phyloP scores from a whole-genome alignment of 1,140 invertebrate genomes.

The Drosophila insularis region DNA sequence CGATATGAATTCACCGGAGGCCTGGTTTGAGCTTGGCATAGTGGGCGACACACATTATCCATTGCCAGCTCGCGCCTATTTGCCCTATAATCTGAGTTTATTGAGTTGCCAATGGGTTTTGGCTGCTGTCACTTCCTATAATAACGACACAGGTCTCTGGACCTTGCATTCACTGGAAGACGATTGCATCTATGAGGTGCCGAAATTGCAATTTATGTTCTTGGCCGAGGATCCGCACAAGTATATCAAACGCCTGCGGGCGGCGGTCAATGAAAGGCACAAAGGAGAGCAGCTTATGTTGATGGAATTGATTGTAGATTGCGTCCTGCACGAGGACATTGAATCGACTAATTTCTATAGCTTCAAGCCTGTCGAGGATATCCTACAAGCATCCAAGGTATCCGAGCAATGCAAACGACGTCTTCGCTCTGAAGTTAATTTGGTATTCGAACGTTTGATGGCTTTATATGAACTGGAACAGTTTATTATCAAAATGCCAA shows the following conservation, averaged over 20 bases:
- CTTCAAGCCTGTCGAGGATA: conserved; percentile 60
- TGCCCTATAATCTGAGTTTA: conserved; percentile 59
- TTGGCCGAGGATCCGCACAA: conserved; percentile 71
- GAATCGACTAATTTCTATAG: conserved; percentile 56
- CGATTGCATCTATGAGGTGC: conserved; percentile 58
- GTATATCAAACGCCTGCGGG: conserved; percentile 62
- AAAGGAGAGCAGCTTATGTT: conserved; percentile 65
- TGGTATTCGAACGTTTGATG: conserved; percentile 75
- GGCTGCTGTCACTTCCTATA: conserved; percentile 55
- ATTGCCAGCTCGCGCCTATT: conserved; percentile 63
- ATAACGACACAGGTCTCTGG: conserved; percentile 52
- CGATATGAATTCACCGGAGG: conserved; percentile 61
- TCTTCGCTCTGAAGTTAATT: conserved; percentile 61
- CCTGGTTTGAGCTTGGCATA: conserved; percentile 70
- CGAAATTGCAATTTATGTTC: conserved; percentile 77
- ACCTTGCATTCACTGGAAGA: conserved; percentile 56
- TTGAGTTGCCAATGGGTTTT: conserved; percentile 64
- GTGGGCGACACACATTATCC: conserved; percentile 62
- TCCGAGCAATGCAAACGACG: conserved; percentile 58
- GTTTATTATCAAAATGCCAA: conserved; percentile 70
- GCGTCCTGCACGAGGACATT: conserved; percentile 70
- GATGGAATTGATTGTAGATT: conserved; percentile 78
- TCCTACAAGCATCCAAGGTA: conserved; percentile 32
- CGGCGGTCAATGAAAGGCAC: conserved; percentile 60
- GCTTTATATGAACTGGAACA: conserved; percentile 72